These are phyloP conservation scores for Smittia sp. DNA, from an alignment of 2,888 invertebrate species.

Conservation along the genomic window DNA sequence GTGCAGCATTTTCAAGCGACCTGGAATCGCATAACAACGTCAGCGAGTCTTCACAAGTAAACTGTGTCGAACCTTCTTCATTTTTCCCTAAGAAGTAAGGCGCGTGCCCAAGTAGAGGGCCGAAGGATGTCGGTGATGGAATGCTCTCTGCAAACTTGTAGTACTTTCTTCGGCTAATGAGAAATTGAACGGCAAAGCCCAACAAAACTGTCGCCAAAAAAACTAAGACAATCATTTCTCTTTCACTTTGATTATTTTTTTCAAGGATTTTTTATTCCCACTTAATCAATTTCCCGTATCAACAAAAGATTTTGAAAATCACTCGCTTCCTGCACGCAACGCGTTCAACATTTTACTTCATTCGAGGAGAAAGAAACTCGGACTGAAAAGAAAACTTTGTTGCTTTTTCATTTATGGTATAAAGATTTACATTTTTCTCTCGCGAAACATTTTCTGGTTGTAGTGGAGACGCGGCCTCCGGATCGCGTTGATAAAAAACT, in stretches of 20 bases:
- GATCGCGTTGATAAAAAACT: not conserved
- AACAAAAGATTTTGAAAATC: not conserved
- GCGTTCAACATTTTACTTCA: not conserved
- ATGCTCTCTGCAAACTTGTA: constrained; percentile 38
- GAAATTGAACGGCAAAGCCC: constrained; percentile 28
- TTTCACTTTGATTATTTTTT: not conserved
- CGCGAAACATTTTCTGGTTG: not conserved
- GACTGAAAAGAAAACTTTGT: constrained; percentile 12
- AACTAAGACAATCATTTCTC: constrained; percentile 32
- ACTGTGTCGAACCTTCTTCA: constrained; percentile 35
- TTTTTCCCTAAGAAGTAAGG: constrained; percentile 33
- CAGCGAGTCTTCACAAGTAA: too few relatives aligned
- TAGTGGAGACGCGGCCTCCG: not conserved
- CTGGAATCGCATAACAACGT: constrained; percentile 2
- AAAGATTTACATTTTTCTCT: not conserved
- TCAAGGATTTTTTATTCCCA: too few relatives aligned
- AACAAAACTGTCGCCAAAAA: constrained; percentile 19
- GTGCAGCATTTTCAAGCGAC: constrained; percentile 36
- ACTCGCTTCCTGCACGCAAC: not conserved
- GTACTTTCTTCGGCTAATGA: constrained; percentile 16
- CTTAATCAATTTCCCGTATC: not conserved
- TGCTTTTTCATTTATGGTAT: constrained; percentile 18
- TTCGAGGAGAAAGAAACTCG: not conserved
- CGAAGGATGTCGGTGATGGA: constrained; percentile 34
- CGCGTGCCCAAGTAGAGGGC: constrained; percentile 25